Evolutionary conservation across 2,888 invertebrate genomes (phyloP), one percentile per base, ranked within the genome.

Genomic region (Apotomis capreana): DNA sequence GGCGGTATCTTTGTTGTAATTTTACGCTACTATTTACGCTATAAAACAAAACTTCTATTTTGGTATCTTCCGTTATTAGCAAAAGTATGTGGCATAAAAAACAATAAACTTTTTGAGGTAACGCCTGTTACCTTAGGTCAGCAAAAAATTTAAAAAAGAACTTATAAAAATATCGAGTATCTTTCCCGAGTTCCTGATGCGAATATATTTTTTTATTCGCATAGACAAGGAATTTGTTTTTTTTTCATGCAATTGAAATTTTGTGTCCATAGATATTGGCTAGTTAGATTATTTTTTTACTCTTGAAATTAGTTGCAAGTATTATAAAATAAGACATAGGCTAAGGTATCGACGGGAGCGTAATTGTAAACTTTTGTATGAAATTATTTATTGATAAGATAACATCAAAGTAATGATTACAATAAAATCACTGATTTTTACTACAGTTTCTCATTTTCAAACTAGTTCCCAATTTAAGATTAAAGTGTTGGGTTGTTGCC

Each of bases 301-400:
- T 82, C 81, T 83, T 78, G 80, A 84, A 80, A 80, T 80, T 83
- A 86, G 83, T 82, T 83, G 78, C 78, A 84, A 88, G 88, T 89
- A 89, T 89, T 88, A 86, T 87, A 83, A 77, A 77, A 73, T 87
- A 86, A 85, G 84, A 82, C 78, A 80, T 83, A 81, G 74, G 75
- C 55, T 65, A 62, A 72, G 46, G 55, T 75, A 74, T 70, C 68
- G 65, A 67, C 70, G 76, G 79, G 78, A 81, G 81, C 79, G 76
- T 83, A 81, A 82, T 74, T 85, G 82, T 86, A 83, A 82, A 85
- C 78, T 89, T 90, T 91, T 92, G 88, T 91, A 91, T 87, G 86
- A 86, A 85, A 80, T 84, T 88, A 89, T 89, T 89, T 89, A 87
- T 87, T 88, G 87, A 84, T 82, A 81, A 80, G 77, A 81, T 78